These are phyloP conservation scores for Phoenicopterus ruber DNA, from an alignment of 2,113 vertebrate species.

Conservation along the genomic window DNA sequence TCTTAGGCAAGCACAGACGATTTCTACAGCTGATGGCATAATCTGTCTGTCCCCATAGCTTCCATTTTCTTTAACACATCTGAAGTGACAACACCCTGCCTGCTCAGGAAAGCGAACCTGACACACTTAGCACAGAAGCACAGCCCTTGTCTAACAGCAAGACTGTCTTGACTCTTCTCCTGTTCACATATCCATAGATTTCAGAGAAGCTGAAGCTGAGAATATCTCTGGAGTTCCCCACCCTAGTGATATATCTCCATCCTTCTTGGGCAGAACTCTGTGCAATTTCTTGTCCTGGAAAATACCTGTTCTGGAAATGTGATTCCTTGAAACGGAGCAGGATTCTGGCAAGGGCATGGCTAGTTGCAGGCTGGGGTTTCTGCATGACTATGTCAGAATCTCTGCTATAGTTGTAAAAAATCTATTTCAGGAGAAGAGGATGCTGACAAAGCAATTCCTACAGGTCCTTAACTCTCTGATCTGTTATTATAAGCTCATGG, in stretches of 20 bases:
- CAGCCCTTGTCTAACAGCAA: not conserved
- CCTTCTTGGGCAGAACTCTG: not conserved
- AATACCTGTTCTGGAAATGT: not conserved
- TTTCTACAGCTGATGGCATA: not conserved
- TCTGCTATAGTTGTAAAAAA: not conserved
- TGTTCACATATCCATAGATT: not conserved
- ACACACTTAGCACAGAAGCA: not conserved
- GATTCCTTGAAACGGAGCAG: not conserved
- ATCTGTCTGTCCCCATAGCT: not conserved
- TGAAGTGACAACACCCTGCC: not conserved
- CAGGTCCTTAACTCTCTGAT: not conserved
- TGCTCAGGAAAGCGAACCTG: not conserved
- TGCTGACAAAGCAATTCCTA: not conserved
- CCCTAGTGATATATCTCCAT: not conserved
- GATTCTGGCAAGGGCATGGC: not conserved
- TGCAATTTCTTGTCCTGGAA: not conserved
- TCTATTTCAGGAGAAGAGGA: not conserved
- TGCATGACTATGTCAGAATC: not conserved
- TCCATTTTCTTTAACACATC: not conserved
- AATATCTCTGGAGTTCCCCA: not conserved
- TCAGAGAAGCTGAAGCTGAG: not conserved
- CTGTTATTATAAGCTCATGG: accelerated
- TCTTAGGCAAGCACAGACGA: not conserved
- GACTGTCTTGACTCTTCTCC: not conserved
- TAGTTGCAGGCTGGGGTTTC: not conserved